phyloP scores from a whole-genome alignment of 2,888 invertebrate genomes.

The Epistrophe eligans region DNA sequence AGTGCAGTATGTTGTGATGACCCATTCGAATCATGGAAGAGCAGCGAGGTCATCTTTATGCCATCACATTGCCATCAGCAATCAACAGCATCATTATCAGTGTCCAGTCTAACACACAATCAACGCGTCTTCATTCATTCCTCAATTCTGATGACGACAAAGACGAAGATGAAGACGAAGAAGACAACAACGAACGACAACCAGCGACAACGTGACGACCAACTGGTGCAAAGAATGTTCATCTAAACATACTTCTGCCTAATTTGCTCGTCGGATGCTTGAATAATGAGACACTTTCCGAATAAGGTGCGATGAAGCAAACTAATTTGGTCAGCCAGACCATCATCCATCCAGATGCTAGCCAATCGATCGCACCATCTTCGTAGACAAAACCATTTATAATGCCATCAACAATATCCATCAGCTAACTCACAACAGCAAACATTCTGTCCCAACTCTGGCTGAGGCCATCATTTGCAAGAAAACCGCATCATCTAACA shows the following conservation, averaged over 20 bases:
- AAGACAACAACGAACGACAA: background rate
- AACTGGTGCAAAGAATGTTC: slow-evolving; percentile 71
- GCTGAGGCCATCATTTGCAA: slow-evolving; percentile 48
- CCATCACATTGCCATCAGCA: slow-evolving; percentile 41
- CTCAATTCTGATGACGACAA: slow-evolving; percentile 2
- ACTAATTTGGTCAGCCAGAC: slow-evolving; percentile 70
- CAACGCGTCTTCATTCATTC: slow-evolving; percentile 67
- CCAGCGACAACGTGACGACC: slow-evolving; percentile 15
- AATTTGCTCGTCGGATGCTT: slow-evolving; percentile 76
- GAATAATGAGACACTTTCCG: slow-evolving; percentile 76
- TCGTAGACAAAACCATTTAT: slow-evolving; percentile 74
- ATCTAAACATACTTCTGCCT: slow-evolving; percentile 74
- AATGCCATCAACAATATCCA: slow-evolving; percentile 75
- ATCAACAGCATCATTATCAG: slow-evolving; percentile 69
- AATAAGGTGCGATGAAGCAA: slow-evolving; percentile 73
- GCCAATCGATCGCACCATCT: slow-evolving; percentile 75
- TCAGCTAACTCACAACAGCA: slow-evolving; percentile 41
- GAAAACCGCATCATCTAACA: slow-evolving; percentile 42
- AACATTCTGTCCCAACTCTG: slow-evolving; percentile 24
- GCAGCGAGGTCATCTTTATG: slow-evolving; percentile 53
- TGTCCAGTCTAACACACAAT: slow-evolving; percentile 57
- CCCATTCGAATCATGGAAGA: slow-evolving; percentile 59
- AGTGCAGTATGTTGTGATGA: slow-evolving; percentile 16
- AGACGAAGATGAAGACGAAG: background rate
- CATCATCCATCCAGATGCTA: slow-evolving; percentile 49